These are phyloP conservation scores for Tachycineta bicolor DNA, from an alignment of 2,113 vertebrate species.

Conservation along the genomic window DNA sequence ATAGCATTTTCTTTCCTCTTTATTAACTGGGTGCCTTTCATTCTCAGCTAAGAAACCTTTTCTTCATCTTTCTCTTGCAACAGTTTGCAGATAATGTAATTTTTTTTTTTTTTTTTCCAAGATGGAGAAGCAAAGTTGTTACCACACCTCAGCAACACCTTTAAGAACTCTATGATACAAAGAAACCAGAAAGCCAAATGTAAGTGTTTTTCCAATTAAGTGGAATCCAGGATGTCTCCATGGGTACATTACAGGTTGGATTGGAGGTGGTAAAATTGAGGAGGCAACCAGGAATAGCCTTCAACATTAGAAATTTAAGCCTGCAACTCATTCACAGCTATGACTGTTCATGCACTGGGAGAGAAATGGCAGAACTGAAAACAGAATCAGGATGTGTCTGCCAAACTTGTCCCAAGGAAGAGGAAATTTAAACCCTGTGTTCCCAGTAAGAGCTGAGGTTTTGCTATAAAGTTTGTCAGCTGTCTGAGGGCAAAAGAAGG, in stretches of 20 bases:
- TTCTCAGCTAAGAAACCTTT: background rate
- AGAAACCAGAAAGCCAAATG: slow-evolving; percentile 12
- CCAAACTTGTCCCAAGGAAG: background rate
- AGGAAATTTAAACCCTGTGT: background rate
- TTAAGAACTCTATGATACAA: background rate
- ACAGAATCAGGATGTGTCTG: background rate
- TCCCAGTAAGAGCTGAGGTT: background rate
- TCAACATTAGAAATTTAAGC: slow-evolving; percentile 62
- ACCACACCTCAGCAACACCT: background rate
- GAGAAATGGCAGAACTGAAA: slow-evolving; percentile 3
- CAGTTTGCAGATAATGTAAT: background rate
- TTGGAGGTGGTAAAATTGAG: slow-evolving; percentile 11
- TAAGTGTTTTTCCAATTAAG: slow-evolving; percentile 40
- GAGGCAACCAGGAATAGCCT: slow-evolving; percentile 36
- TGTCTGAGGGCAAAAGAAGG: background rate
- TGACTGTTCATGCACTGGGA: slow-evolving; percentile 9
- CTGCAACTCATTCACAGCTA: background rate
- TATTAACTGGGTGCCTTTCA: background rate
- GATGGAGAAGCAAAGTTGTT: background rate
- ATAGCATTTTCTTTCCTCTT: background rate
- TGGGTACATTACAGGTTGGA: slow-evolving; percentile 16
- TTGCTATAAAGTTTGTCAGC: background rate
- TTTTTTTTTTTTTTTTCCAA: background rate
- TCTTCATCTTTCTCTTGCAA: background rate
- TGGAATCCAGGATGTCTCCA: background rate